Evolutionary conservation across 2,797 vertebrate species (phyloP).

Genomic region (Pangasius macronema): DNA sequence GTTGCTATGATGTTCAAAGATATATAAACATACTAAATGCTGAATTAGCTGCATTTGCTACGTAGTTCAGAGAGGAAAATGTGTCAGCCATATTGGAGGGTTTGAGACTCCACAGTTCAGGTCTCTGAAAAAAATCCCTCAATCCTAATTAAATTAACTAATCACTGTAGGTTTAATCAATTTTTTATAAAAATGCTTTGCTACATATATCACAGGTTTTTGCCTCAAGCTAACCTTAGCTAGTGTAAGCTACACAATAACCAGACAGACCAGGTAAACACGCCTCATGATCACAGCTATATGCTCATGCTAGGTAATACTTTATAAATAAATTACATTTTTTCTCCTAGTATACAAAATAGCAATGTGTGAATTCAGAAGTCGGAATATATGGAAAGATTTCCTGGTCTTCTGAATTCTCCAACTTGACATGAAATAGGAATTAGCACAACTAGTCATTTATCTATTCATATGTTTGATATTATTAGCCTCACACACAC

Average conservation of each 20-base stretch:
- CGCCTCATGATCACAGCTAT: background rate
- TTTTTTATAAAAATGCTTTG: background rate
- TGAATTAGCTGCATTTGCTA: background rate
- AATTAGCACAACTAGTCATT: background rate
- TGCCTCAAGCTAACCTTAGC: background rate
- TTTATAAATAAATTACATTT: too few relatives aligned
- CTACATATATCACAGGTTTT: background rate
- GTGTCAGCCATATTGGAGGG: background rate
- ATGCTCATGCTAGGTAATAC: background rate
- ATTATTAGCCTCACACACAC: slow-evolving; percentile 33
- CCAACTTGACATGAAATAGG: background rate
- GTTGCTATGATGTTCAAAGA: slow-evolving; percentile 52
- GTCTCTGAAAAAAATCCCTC: background rate
- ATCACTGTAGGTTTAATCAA: background rate
- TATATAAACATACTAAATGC: background rate
- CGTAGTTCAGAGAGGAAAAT: background rate
- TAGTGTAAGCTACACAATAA: background rate
- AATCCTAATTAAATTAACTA: background rate
- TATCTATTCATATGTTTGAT: background rate
- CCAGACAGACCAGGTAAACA: background rate
- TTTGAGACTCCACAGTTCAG: too few relatives aligned
- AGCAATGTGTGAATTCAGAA: background rate
- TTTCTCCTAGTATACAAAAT: background rate
- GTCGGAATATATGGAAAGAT: background rate
- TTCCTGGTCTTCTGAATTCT: background rate